Percentiles rank a stretch among this genome's conserved stretches.
phyloP scores from a whole-genome alignment of 1,140 invertebrate species.

The Arctopsyche grandis region DNA sequence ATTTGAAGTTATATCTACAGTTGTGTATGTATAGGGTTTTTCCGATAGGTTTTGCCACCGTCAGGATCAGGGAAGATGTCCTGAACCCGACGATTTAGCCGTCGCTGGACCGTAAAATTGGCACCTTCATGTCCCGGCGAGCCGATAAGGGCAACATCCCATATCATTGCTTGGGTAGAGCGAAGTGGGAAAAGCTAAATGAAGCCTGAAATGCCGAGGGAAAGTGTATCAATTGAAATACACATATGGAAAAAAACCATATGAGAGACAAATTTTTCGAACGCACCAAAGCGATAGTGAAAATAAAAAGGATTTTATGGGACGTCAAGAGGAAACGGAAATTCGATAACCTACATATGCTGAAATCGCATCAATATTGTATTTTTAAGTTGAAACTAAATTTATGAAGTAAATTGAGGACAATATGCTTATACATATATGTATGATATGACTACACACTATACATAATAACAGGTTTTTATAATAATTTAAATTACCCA shows the following conservation, averaged over 20 bases:
- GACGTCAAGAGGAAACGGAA: not conserved
- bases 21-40: no score
- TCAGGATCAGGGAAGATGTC: not conserved
- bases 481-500: no score
- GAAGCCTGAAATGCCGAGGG: conserved; percentile 48
- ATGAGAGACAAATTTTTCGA: not conserved
- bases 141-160: conserved; percentile 41
- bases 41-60: not conserved
- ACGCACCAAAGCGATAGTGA: not conserved
- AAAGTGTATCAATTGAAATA: conserved; percentile 47
- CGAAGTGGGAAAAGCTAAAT: conserved; percentile 42
- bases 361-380: no score
- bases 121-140: conserved; percentile 31
- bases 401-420: no score
- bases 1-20: no score
- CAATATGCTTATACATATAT: no score
- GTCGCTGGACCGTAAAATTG: conserved; percentile 47
- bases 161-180: conserved; percentile 39
- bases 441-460: no score
- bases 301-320: not conserved
- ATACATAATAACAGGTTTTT: no score
- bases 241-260: conserved; percentile 31
- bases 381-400: not conserved
- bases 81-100: conserved; percentile 27
- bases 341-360: conserved; percentile 1